Conservation (phyloP, 2,113 vertebrate genomes). For the Orcinus orca region DNA sequence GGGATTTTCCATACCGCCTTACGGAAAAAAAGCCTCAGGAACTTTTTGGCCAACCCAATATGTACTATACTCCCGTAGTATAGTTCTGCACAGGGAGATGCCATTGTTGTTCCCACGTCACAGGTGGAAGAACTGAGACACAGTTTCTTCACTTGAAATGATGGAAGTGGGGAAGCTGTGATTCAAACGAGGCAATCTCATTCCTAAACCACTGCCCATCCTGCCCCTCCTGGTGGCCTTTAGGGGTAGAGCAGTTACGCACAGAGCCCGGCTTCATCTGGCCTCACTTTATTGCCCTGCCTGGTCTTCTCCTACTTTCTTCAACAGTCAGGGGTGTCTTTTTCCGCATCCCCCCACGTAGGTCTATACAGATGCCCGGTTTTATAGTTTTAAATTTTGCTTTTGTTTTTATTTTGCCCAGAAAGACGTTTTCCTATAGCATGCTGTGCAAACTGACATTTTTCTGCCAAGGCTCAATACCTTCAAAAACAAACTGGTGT, state of each 20-base stretch:
- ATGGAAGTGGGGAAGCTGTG: not conserved
- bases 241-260: not conserved
- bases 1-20: no score
- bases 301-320: not conserved
- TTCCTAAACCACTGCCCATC: not conserved
- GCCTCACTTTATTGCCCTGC: not conserved
- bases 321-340: not conserved
- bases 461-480: not conserved
- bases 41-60: no score
- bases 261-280: not conserved
- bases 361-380: not conserved
- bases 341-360: not conserved
- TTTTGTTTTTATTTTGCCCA: not conserved
- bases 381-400: not conserved
- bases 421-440: not conserved
- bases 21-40: fast-evolving
- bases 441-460: not conserved
- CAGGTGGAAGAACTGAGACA: not conserved
- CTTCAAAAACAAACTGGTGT: not conserved
- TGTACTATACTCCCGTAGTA: not conserved
- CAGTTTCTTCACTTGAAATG: not conserved
- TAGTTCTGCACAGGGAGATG: not conserved
- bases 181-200: not conserved
- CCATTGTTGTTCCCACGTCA: not conserved
- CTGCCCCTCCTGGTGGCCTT: not conserved